Evolutionary conservation across 2,888 invertebrate species (phyloP).

Genomic region (Yponomeuta malinellus): DNA sequence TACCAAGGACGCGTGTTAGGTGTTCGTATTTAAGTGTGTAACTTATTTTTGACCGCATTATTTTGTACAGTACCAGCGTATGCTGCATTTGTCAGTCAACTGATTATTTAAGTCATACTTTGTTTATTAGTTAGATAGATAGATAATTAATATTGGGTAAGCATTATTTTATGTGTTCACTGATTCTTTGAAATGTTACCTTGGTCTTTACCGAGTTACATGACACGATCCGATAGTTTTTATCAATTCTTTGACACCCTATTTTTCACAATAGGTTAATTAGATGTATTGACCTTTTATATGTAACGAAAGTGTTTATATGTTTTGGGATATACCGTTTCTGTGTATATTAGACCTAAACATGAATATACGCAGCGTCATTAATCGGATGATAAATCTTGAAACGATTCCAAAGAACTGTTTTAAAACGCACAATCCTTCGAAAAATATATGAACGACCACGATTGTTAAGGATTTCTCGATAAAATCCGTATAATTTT

Average conservation of each 20-base stretch:
- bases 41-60: not conserved
- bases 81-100: conserved; percentile 12
- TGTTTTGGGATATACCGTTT: not conserved
- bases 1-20: not conserved
- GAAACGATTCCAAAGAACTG: conserved; percentile 11
- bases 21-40: not conserved
- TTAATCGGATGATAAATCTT: not conserved
- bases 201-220: not conserved
- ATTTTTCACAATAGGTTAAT: conserved; percentile 6
- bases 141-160: not conserved
- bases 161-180: conserved; percentile 5
- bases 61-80: conserved; percentile 5
- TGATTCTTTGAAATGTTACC: not conserved
- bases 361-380: not conserved
- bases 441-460: not conserved
- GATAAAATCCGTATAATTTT: not conserved
- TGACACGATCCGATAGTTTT: conserved; percentile 8
- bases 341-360: not conserved
- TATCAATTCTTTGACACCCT: conserved; percentile 2
- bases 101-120: conserved; percentile 8
- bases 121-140: conserved; percentile 5
- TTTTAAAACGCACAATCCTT: conserved; percentile 9
- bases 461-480: not conserved
- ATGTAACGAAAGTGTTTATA: not conserved
- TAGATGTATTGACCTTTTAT: conserved; percentile 5